Evolutionary conservation across 2,113 vertebrate species (phyloP).

Genomic region (Balaeniceps rex): DNA sequence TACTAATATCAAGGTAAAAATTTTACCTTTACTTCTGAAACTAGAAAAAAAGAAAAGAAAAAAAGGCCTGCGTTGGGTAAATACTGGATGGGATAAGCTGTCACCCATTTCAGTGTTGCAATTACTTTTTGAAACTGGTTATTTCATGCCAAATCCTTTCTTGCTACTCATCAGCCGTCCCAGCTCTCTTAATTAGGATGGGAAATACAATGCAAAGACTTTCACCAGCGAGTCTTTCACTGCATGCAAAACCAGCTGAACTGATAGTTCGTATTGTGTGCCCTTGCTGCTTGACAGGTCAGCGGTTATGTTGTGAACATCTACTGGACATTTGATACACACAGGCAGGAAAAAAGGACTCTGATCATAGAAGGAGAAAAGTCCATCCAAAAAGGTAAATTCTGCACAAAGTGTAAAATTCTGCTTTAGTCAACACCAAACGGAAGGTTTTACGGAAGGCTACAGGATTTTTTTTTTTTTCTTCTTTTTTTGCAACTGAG

Average conservation of each 20-base stretch:
- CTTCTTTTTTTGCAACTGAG: background rate
- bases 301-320: slow-evolving; percentile 84
- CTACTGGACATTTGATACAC: slow-evolving; percentile 91
- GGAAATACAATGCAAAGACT: background rate
- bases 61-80: background rate
- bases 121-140: background rate
- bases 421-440: background rate
- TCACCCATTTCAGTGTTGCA: background rate
- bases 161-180: background rate
- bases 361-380: slow-evolving; percentile 71
- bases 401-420: background rate
- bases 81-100: background rate
- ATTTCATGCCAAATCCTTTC: background rate
- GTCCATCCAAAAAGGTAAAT: slow-evolving; percentile 79
- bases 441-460: background rate
- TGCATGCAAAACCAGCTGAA: background rate
- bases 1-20: slow-evolving; percentile 77
- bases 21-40: background rate
- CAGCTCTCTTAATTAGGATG: background rate
- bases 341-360: slow-evolving; percentile 87
- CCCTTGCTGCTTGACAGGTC: slow-evolving; percentile 72
- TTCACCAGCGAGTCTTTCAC: background rate
- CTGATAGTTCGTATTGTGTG: background rate
- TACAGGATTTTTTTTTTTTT: background rate
- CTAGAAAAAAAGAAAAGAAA: background rate